Conservation (phyloP, 2,113 vertebrate species). For the Austrofundulus limnaeus region DNA sequence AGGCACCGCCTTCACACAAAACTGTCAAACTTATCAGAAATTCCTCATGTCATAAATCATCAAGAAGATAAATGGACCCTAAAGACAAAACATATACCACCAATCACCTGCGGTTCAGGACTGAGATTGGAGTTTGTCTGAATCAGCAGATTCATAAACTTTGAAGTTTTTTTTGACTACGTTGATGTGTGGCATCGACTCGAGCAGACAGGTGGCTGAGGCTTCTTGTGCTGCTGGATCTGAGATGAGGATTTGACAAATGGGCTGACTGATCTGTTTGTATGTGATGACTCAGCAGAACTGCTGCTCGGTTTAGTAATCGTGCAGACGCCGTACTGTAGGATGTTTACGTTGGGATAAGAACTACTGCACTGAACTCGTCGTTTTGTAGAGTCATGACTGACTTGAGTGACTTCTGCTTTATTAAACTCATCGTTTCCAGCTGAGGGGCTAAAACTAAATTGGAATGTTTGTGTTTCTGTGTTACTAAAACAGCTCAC, state of each 20-base stretch:
- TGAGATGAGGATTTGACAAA: neutral
- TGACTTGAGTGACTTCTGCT: no score
- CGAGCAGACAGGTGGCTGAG: neutral
- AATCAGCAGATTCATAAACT: neutral
- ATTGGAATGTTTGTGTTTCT: no score
- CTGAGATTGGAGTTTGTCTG: neutral
- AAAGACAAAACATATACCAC: neutral
- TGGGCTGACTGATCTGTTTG: neutral
- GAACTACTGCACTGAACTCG: neutral
- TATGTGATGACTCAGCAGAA: neutral
- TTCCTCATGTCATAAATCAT: neutral
- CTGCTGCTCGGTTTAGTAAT: neutral
- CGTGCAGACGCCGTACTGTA: neutral
- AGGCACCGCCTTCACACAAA: neutral
- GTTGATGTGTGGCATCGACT: neutral
- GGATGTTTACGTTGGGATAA: neutral
- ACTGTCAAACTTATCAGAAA: neutral
- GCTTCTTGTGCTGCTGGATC: neutral
- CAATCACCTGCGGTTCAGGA: neutral
- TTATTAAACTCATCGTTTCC: no score
- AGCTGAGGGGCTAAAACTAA: no score
- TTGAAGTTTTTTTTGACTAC: neutral
- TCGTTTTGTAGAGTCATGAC: no score
- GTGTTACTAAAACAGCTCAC: no score
- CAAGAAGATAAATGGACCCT: neutral